Evolutionary conservation across 2,113 vertebrate species (phyloP), one percentile per base, ranked within the genome.

Genomic region (Caloenas nicobarica): DNA sequence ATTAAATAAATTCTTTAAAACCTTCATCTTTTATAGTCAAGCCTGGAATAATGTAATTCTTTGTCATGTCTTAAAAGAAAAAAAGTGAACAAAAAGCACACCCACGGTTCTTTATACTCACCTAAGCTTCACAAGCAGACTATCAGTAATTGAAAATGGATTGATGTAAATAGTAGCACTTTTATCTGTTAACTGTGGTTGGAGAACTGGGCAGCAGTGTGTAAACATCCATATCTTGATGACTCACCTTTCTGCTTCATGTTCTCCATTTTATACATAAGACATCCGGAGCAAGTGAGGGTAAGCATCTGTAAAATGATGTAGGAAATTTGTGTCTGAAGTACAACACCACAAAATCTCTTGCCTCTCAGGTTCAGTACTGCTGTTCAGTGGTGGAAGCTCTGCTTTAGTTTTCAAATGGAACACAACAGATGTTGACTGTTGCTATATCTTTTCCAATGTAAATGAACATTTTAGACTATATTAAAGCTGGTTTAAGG

Each of bases 1-100:
- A 29, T 82, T 84, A 85, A 92, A 60, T 7, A 88, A 88, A 40
- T 93, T 58, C 42, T 73, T 91, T 1, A 89, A 95, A 89, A 85
- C 10, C 53, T 90, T 94, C 46, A 51, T 87, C 48, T 86, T 89
- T 71, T 91, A 48, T 31, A 74, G 34, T 69, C 56, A 71, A 83
- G 16, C 50, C 34, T 88, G 46, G 28, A 89, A 85, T 90, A 18
- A 36, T 85, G 21, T 85, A 74, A 65, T 89, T 80, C 64, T 94
- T 95, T 91, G 18, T 68, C 48, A n/a, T 65, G 13, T 81, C 56
- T 91, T 81, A 73, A 68, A 93, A 77, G 58, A 76, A 93, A 77
- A 81, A 64, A 93, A 71, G 7, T 50, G 44, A 71, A 64, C 61
- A 68, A 80, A 77, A 88, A 36, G 4, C 61, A 19, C 10, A 60